A percentile compares a stretch with the other conserved stretches of the same genome.
These are phyloP conservation scores for Caligus rogercresseyi DNA, from an alignment of 1,140 invertebrate genomes.

Conservation along the genomic window DNA sequence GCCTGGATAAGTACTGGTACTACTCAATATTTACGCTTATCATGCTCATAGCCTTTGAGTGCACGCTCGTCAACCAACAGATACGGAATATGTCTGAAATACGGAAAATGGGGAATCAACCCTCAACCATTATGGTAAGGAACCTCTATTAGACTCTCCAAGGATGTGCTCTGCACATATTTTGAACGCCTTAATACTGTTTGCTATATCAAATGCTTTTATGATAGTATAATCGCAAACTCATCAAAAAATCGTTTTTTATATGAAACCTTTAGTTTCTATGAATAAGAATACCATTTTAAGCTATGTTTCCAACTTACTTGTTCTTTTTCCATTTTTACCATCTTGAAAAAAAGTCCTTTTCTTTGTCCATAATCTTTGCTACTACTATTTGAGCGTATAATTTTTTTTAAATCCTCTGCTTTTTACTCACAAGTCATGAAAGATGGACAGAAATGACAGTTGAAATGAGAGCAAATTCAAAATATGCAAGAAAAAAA, in stretches of 20 bases:
- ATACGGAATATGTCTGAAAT: conserved; percentile 97
- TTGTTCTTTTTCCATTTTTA: no score
- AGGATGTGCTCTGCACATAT: no score
- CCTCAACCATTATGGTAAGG: conserved; percentile 60
- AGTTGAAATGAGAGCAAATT: no score
- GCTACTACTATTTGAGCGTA: no score
- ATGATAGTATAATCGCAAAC: no score
- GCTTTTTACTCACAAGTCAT: no score
- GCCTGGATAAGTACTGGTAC: conserved; percentile 94
- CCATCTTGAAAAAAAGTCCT: no score
- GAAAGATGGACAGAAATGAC: no score
- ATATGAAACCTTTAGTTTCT: neutral
- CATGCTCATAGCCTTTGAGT: conserved; percentile 96
- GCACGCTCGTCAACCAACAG: conserved; percentile 94
- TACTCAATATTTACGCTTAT: conserved; percentile 92
- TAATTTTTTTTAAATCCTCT: no score
- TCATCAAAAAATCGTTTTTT: neutral
- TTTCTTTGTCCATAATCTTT: no score
- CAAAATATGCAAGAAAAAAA: conserved; percentile 19
- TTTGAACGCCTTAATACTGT: no score
- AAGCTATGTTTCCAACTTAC: neutral
- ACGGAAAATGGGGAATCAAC: conserved; percentile 97
- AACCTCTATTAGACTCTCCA: neutral
- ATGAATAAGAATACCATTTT: neutral
- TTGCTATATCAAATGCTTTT: no score